phyloP scores from a whole-genome alignment of 2,888 invertebrate species.

The Furcula furcula region DNA sequence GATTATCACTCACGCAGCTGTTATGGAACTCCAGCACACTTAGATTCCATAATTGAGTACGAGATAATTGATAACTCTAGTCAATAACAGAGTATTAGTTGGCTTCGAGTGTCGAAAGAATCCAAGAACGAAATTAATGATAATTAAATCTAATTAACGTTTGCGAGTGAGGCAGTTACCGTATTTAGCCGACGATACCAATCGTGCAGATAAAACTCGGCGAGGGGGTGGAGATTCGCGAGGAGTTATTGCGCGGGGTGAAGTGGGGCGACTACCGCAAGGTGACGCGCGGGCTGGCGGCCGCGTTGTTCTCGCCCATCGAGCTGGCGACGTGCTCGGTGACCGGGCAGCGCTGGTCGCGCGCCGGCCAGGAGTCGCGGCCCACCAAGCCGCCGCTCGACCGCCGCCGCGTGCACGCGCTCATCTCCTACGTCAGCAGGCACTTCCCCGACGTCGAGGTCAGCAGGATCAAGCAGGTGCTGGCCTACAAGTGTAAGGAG shows the following conservation, averaged over 20 bases:
- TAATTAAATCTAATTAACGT: too few species aligned
- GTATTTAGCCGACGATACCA: too few species aligned
- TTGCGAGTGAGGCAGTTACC: too few species aligned
- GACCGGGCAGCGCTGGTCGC: constrained; percentile 88
- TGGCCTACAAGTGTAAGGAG: constrained; percentile 90
- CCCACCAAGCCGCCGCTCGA: constrained; percentile 89
- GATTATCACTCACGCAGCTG: too few species aligned
- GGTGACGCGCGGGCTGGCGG: constrained; percentile 87
- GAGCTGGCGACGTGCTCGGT: constrained; percentile 89
- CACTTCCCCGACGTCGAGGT: constrained; percentile 88
- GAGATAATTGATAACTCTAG: too few species aligned
- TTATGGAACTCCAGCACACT: too few species aligned
- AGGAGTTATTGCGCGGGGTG: constrained; percentile 85
- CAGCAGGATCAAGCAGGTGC: constrained; percentile 88
- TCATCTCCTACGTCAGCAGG: constrained; percentile 88
- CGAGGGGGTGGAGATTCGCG: constrained; percentile 87
- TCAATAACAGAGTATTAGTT: too few species aligned
- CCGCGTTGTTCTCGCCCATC: constrained; percentile 87
- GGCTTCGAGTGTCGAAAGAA: too few species aligned
- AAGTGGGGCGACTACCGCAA: constrained; percentile 90
- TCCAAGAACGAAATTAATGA: too few species aligned
- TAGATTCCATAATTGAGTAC: too few species aligned
- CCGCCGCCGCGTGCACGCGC: constrained; percentile 87
- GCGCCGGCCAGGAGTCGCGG: constrained; percentile 86
- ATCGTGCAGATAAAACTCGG: constrained; percentile 84